Conservation (phyloP, 2,797 vertebrate species). For the Catharus ustulatus region DNA sequence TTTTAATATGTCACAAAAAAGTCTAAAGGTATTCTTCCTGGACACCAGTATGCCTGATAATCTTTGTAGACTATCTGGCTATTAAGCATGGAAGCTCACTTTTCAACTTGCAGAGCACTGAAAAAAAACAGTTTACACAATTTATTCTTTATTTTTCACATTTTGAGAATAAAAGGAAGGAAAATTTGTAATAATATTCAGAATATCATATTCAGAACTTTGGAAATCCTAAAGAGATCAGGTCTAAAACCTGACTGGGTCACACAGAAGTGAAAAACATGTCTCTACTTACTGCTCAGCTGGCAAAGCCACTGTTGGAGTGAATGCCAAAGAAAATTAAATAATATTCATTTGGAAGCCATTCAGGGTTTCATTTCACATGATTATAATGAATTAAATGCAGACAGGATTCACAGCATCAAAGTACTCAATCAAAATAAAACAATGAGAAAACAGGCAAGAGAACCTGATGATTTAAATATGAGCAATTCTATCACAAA, state of each 20-base stretch:
- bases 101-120: background rate
- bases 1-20: background rate
- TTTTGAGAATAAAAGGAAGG: background rate
- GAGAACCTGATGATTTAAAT: background rate
- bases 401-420: constrained; percentile 19
- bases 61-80: background rate
- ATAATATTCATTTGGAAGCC: constrained; percentile 50
- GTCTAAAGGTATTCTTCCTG: background rate
- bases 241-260: background rate
- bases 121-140: background rate
- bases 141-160: background rate
- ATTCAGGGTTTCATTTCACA: constrained; percentile 29
- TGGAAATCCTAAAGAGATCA: background rate
- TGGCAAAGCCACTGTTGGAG: background rate
- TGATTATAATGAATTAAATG: constrained; percentile 47
- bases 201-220: background rate
- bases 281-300: background rate
- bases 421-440: constrained; percentile 33
- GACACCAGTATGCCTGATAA: background rate
- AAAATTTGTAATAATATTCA: background rate
- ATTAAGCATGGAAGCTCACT: background rate
- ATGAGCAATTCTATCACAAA: background rate
- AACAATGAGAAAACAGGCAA: constrained; percentile 2
- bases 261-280: background rate
- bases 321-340: constrained; percentile 48